phyloP scores from a whole-genome alignment of 2,888 invertebrate genomes.

The Diaperis boleti region DNA sequence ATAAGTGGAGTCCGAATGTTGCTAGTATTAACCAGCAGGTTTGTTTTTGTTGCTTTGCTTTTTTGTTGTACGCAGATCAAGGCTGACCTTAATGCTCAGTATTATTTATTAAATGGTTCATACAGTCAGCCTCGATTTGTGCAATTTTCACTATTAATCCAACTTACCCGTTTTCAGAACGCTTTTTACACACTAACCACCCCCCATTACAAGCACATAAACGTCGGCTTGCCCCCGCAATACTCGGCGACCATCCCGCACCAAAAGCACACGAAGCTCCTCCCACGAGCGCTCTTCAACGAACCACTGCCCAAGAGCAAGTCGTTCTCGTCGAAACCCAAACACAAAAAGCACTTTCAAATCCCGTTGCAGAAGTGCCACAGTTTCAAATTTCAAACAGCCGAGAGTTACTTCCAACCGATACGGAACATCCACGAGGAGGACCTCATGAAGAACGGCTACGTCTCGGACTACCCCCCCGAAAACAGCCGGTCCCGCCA shows the following conservation, averaged over 20 bases:
- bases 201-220: slow-evolving; percentile 73
- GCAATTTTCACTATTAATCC: slow-evolving; percentile 29
- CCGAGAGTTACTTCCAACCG: slow-evolving; percentile 74
- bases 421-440: slow-evolving; percentile 72
- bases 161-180: slow-evolving; percentile 64
- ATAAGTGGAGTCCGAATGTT: slow-evolving; percentile 53
- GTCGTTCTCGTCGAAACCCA: slow-evolving; percentile 63
- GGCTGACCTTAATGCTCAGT: too few relatives aligned
- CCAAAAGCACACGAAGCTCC: slow-evolving; percentile 68
- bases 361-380: slow-evolving; percentile 75
- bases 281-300: slow-evolving; percentile 64
- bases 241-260: slow-evolving; percentile 70
- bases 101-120: too few relatives aligned
- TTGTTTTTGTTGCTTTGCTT: slow-evolving; percentile 50
- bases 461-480: slow-evolving; percentile 62
- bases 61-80: slow-evolving; percentile 49
- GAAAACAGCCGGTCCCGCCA: slow-evolving; percentile 54
- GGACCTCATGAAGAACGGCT: slow-evolving; percentile 65
- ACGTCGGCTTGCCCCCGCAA: slow-evolving; percentile 65
- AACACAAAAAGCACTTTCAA: slow-evolving; percentile 75
- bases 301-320: slow-evolving; percentile 64
- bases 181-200: slow-evolving; percentile 67
- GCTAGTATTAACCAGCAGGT: slow-evolving; percentile 58
- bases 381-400: slow-evolving; percentile 70
- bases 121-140: too few relatives aligned